A percentile compares a stretch with the other conserved stretches of the same genome.
These are phyloP conservation scores for Gastrophryne carolinensis DNA, from an alignment of 2,797 vertebrate species.

Conservation along the genomic window DNA sequence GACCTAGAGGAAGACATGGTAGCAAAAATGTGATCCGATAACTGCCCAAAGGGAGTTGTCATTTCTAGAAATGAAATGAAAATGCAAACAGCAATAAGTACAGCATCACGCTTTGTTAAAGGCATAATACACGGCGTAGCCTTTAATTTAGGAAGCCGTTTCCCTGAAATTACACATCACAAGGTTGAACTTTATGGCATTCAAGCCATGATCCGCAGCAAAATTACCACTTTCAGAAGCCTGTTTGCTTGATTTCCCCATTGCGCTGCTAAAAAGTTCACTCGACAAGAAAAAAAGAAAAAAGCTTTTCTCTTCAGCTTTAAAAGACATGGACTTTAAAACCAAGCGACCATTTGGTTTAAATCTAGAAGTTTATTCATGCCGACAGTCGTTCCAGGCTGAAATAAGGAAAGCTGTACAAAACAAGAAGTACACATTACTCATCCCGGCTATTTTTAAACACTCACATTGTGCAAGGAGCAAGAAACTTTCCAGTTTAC, in stretches of 20 bases:
- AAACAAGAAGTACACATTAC: constrained; percentile 46
- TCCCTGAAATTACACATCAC: background rate
- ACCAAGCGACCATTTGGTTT: constrained; percentile 23
- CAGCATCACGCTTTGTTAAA: background rate
- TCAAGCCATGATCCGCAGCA: background rate
- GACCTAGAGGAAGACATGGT: no score
- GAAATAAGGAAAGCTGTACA: constrained; percentile 45
- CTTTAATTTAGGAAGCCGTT: background rate
- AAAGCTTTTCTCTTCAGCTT: background rate
- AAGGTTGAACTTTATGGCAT: background rate
- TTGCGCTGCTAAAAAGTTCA: background rate
- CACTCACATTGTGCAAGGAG: constrained; percentile 34
- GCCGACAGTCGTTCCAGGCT: constrained; percentile 25
- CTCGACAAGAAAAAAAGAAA: background rate
- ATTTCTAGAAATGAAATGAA: background rate
- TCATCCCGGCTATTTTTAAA: constrained; percentile 50
- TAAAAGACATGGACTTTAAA: background rate
- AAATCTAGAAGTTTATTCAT: constrained; percentile 24
- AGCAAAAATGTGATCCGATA: no score
- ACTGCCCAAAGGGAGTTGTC: no score
- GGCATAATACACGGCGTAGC: background rate
- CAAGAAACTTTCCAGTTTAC: constrained; percentile 49
- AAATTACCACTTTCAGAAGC: background rate
- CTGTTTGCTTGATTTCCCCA: background rate
- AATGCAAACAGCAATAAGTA: background rate